A percentile compares a stretch with the other conserved stretches of the same genome.
Evolutionary conservation across 2,888 invertebrate genomes (phyloP).

Genomic region (Plebejus melissa): DNA sequence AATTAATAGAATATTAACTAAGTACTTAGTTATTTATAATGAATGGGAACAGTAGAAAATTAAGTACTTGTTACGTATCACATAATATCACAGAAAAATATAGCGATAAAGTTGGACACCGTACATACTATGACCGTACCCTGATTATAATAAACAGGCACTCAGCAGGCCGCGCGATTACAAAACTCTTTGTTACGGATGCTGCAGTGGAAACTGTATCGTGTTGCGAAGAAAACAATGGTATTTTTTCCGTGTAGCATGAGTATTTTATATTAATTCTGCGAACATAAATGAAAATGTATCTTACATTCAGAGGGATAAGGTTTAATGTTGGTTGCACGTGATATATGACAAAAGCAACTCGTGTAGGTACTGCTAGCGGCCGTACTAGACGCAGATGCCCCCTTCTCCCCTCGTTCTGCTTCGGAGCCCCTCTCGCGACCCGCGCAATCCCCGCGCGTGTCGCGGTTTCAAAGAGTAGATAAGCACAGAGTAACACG

Average conservation of each 20-base stretch:
- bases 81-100: constrained; percentile 35
- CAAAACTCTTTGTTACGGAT: constrained; percentile 40
- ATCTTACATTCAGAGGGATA: constrained; percentile 17
- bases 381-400: constrained; percentile 73
- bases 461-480: constrained; percentile 64
- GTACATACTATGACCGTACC: constrained; percentile 4
- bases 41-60: constrained; percentile 2
- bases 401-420: constrained; percentile 51
- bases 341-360: constrained; percentile 58
- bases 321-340: constrained; percentile 39
- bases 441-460: constrained; percentile 57
- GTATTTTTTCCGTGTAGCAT: constrained; percentile 10
- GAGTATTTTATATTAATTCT: constrained; percentile 29
- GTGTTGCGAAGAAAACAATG: constrained; percentile 19
- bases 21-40: not conserved
- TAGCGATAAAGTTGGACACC: constrained; percentile 35
- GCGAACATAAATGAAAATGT: constrained; percentile 30
- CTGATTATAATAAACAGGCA: constrained; percentile 36
- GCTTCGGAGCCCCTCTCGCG: constrained; percentile 38
- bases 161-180: constrained; percentile 41
- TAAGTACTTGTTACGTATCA: constrained; percentile 22
- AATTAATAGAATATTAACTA: not conserved
- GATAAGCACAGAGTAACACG: constrained; percentile 26
- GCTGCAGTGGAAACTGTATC: constrained; percentile 31
- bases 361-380: constrained; percentile 61